A percentile compares a stretch with the other conserved stretches of the same genome.
Evolutionary conservation across 2,888 invertebrate species (phyloP).

Genomic region (Harmothoe impar): DNA sequence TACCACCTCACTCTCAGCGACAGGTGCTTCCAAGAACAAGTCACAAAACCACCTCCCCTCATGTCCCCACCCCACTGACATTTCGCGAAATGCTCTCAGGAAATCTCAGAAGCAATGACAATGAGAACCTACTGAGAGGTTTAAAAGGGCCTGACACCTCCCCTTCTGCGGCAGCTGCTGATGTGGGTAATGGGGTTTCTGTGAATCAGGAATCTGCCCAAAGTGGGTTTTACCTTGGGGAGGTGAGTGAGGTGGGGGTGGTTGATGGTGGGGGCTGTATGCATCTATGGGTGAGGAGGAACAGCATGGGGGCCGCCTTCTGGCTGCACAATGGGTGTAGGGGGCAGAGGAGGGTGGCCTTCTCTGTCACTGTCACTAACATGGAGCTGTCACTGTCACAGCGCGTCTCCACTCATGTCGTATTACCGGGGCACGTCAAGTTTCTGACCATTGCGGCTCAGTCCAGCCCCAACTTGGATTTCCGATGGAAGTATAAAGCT

Average conservation of each 20-base stretch:
- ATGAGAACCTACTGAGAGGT: not conserved
- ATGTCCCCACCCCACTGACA: no score
- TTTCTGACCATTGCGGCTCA: not conserved
- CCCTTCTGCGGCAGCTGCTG: not conserved
- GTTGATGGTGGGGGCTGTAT: not conserved
- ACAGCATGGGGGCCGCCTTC: not conserved
- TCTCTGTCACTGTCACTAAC: not conserved
- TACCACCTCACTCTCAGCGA: not conserved
- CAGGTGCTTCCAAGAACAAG: not conserved
- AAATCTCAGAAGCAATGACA: not conserved
- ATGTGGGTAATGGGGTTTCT: not conserved
- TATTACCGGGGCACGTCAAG: not conserved
- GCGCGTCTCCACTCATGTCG: not conserved
- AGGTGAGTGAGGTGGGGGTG: not conserved
- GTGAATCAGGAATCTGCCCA: not conserved
- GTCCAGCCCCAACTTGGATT: not conserved
- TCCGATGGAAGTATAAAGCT: not conserved
- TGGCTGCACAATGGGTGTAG: not conserved
- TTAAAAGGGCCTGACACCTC: no score
- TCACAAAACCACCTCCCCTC: not conserved
- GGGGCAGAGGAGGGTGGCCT: not conserved
- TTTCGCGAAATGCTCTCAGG: no score
- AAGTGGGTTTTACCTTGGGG: not conserved
- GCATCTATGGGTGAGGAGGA: not conserved
- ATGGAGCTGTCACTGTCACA: not conserved